These are phyloP conservation scores for Siniperca undulata DNA, from an alignment of 2,797 vertebrate genomes.

Conservation along the genomic window DNA sequence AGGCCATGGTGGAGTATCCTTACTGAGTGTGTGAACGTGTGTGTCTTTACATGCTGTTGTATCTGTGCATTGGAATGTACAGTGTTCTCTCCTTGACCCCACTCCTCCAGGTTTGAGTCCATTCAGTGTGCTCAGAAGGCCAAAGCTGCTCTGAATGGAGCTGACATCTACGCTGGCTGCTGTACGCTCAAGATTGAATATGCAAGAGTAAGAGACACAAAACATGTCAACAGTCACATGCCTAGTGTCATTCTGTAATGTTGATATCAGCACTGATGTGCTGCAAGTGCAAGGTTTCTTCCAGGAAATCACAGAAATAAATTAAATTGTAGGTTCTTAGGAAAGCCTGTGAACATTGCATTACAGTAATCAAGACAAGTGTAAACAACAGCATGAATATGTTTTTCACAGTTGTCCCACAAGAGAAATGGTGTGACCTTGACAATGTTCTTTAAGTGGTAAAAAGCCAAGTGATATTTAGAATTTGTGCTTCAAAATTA, in stretches of 20 bases:
- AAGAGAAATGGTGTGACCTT: background rate
- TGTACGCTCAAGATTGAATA: slow-evolving; percentile 99
- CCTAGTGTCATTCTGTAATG: background rate
- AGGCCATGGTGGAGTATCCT: slow-evolving; percentile 99
- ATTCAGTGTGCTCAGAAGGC: slow-evolving; percentile 96
- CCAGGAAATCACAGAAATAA: background rate
- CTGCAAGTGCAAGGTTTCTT: background rate
- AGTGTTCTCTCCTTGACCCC: slow-evolving; percentile 85
- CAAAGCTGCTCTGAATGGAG: slow-evolving; percentile 97
- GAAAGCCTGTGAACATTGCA: background rate
- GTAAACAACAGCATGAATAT: background rate
- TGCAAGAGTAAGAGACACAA: slow-evolving; percentile 90
- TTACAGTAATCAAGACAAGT: background rate
- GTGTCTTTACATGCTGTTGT: slow-evolving; percentile 10
- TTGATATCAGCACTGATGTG: background rate
- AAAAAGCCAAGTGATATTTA: background rate
- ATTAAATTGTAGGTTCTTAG: background rate
- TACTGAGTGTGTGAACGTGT: background rate
- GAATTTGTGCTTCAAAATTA: no score
- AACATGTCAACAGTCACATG: background rate
- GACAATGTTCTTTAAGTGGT: no score
- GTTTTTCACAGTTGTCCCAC: background rate
- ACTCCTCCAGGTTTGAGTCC: slow-evolving; percentile 89
- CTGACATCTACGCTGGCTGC: slow-evolving; percentile 98
- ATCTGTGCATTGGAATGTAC: slow-evolving; percentile 15